Evolutionary conservation across 1,140 invertebrate genomes (phyloP), one percentile per base, ranked within the genome.

Genomic region (Laupala kohalensis): DNA sequence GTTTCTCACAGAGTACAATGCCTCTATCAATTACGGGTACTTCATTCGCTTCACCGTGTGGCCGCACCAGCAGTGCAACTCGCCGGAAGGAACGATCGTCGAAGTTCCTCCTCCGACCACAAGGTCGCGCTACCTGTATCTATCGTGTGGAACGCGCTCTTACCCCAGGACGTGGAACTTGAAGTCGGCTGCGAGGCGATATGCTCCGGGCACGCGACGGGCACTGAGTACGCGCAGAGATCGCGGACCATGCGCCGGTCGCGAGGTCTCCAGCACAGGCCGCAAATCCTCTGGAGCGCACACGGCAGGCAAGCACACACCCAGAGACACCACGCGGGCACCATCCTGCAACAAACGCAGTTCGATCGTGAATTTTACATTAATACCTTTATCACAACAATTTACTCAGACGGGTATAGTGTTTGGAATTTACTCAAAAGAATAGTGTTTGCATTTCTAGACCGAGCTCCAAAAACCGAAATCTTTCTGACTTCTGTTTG

Each of bases 81-180:
- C 37, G 37, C 37, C 4, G 37, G 37, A 53, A 53, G 37, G 1
- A n/a, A n/a, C n/a, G n/a, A n/a, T n/a, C n/a, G n/a, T n/a, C n/a
- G n/a, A n/a, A n/a, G n/a, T n/a, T n/a, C n/a, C n/a, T n/a, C n/a
- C n/a, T n/a, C n/a, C n/a, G n/a, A n/a, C n/a, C n/a, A n/a, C n/a
- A n/a, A n/a, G n/a, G n/a, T n/a, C n/a, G n/a, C n/a, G n/a, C n/a
- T n/a, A n/a, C n/a, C n/a, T n/a, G n/a, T n/a, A n/a, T n/a, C n/a
- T n/a, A n/a, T n/a, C n/a, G n/a, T n/a, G n/a, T n/a, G n/a, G 37
- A 53, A 19, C 37, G 37, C 37, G 1, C 37, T 53, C n/a, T 87
- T 81, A 92, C 90, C 85, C 84, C 37, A 92, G 81, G 72, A 92
- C 84, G 77, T 88, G 87, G 72, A 92, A 85, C 78, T 90, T 92